Conservation (phyloP, 1,140 invertebrate genomes). For the Ostrea edulis region DNA sequence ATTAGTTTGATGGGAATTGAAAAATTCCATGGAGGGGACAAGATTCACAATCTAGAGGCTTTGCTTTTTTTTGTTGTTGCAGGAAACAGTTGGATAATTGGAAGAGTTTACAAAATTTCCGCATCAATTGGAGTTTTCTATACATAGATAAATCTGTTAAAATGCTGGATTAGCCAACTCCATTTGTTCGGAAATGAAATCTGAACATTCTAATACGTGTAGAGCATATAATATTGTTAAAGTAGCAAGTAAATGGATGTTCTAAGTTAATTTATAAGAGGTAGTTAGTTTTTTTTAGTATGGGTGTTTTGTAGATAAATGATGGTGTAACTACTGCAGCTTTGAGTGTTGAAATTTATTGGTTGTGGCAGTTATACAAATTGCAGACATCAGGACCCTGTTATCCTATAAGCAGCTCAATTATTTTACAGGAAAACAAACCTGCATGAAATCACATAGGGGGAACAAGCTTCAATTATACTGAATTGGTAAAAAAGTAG, state of each 20-base stretch:
- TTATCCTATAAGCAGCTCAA: conserved; percentile 24
- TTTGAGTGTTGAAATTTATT: background rate
- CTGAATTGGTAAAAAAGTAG: background rate
- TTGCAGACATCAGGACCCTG: background rate
- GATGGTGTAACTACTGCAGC: background rate
- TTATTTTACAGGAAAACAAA: conserved; percentile 31
- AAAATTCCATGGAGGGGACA: too few species aligned
- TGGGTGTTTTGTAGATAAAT: background rate
- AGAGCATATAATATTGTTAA: background rate
- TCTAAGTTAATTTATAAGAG: too few species aligned
- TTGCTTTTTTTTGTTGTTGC: too few species aligned
- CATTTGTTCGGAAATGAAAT: background rate
- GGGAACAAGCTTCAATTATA: background rate
- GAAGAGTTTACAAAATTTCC: too few species aligned
- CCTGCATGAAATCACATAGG: background rate
- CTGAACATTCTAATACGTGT: background rate
- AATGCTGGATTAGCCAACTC: background rate
- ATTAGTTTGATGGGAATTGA: too few species aligned
- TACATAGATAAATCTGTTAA: too few species aligned
- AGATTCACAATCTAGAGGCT: too few species aligned
- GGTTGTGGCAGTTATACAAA: conserved; percentile 11
- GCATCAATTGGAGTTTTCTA: too few species aligned
- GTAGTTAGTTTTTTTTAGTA: background rate
- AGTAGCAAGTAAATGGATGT: too few species aligned
- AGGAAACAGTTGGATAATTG: too few species aligned